Base-by-base conservation (phyloP, 2,888 invertebrate species). In the Oligia strigilis region DNA sequence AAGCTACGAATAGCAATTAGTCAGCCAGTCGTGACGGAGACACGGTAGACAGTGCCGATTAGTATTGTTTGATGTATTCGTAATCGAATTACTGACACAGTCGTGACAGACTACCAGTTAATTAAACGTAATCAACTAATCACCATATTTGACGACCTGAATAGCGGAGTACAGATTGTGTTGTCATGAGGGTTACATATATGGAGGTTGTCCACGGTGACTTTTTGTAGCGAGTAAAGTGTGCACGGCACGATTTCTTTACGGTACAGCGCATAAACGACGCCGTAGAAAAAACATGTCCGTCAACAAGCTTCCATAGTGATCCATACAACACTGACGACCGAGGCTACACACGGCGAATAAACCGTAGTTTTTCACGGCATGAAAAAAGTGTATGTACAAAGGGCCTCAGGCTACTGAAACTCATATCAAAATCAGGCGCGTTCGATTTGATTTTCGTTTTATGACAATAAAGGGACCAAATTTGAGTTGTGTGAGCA, bases 51-150 rank as follows among this genome's bases (percentile, higher is more conserved):
- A 81, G 73, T 81, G 14, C 46, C 77, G 64, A 84, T 84, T 84
- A 77, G 82, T 85, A 81, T 81, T 86, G 84, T 85, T 84, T 84
- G 86, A 84, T 84, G 84, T 82, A 67, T 82, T 72, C 60, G 82
- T 85, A 82, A 84, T 84, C 86, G 72, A 84, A 84, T 84, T 72
- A 84, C 82, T 77, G 86, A 72, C 84, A 69, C 58, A 77, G 36
- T 82, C 77, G 64, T 82, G 82, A 84, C 82, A 82, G 72, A 55
- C 77, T 55, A 13, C 17, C 19, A 62, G 86, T 75, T 81, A 81
- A 85, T 81, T 84, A 75, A 52, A 74, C 82, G n/a, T 85, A 64
- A 81, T 77, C 77, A 77, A 64, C 62, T 85, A 77, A 81, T 82
- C 72, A 77, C n/a, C 73, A 74, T 73, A 81, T 62, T 85, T 80